Conservation (phyloP, 2,113 vertebrate species). For the Anhinga rufa region DNA sequence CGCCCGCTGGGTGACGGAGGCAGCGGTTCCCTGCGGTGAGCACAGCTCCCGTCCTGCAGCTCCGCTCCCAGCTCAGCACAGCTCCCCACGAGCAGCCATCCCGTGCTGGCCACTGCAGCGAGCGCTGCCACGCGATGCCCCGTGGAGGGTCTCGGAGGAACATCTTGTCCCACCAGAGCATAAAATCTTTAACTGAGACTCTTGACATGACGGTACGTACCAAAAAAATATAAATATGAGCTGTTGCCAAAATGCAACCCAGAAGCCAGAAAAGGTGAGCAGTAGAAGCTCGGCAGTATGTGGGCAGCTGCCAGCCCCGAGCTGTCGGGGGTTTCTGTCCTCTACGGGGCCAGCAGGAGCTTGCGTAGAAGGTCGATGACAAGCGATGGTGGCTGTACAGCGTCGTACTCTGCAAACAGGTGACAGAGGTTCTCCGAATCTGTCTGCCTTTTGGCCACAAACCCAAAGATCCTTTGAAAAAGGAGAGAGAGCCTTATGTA, state of each 20-base stretch:
- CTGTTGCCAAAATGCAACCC: slow-evolving; percentile 18
- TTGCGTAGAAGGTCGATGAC: slow-evolving; percentile 70
- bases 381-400: slow-evolving; percentile 65
- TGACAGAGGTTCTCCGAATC: slow-evolving; percentile 86
- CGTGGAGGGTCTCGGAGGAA: fast-evolving
- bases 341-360: slow-evolving; percentile 59
- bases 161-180: background rate
- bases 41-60: background rate
- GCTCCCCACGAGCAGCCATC: background rate
- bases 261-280: background rate
- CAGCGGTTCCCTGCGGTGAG: background rate
- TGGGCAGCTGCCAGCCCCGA: background rate
- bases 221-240: background rate
- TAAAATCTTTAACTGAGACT: background rate
- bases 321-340: background rate
- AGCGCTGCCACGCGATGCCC: background rate
- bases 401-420: slow-evolving; percentile 86
- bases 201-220: background rate
- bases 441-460: slow-evolving; percentile 83
- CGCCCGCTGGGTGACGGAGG: background rate
- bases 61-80: background rate
- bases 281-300: background rate
- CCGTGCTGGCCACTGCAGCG: fast-evolving
- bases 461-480: slow-evolving; percentile 83
- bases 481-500: background rate